Conservation (phyloP, 2,797 vertebrate genomes). For the Mus minutoides region DNA sequence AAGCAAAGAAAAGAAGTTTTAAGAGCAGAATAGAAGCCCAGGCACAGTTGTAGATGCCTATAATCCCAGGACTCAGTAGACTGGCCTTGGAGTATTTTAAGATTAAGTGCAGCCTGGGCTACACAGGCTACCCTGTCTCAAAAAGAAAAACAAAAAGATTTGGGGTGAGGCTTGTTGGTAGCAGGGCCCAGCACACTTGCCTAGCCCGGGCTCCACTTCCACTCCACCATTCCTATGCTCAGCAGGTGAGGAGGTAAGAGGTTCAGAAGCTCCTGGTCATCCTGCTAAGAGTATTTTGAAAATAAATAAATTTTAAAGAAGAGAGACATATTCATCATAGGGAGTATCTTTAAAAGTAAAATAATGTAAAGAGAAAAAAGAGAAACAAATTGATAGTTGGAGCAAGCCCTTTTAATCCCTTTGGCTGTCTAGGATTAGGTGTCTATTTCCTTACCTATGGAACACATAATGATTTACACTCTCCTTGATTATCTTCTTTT, state of each 20-base stretch:
- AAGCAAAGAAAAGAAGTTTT: neutral
- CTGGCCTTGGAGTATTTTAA: neutral
- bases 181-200: neutral
- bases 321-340: neutral
- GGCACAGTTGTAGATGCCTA: neutral
- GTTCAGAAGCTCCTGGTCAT: neutral
- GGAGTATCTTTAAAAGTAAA: neutral
- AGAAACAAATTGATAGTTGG: neutral
- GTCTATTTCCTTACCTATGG: neutral
- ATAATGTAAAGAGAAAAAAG: neutral
- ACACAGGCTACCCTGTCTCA: neutral
- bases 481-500: neutral
- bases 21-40: neutral
- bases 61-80: neutral
- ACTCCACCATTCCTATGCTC: neutral
- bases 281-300: neutral
- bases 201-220: too few relatives aligned
- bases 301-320: neutral
- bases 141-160: neutral
- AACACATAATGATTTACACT: neutral
- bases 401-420: neutral
- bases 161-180: neutral
- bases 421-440: neutral
- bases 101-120: neutral
- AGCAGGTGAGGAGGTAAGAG: neutral